Base-by-base conservation (phyloP, 2,888 invertebrate genomes). In the Chrysotoxum bicinctum region DNA sequence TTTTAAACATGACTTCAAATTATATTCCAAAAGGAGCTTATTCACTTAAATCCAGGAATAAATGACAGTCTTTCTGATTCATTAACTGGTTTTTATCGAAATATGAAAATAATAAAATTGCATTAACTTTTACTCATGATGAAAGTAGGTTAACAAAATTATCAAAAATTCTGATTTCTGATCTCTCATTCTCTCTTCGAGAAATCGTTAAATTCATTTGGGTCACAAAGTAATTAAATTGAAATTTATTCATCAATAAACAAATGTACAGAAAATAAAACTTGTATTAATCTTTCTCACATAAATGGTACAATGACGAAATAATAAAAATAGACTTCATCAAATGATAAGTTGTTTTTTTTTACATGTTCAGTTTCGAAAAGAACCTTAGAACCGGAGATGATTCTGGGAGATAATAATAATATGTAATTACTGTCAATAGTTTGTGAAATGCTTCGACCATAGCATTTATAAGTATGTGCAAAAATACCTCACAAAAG, bases 91-190 rank as follows among this genome's bases (percentile, higher is more conserved):
- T 30, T 54, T 30, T 26, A 52, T n/a, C 26, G 30, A 48, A 23
- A 50, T 5, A 54, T 30, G 54, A 35, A 21, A 14, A 21, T 37
- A 37, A 37, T 9, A 12, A 19, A 35, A 16, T 21, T 58, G 21
- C 16, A 14, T 37, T 58, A n/a, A 14, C n/a, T 21, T 21, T 26
- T 26, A 26, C 4, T 19, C 4, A 16, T 32, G 23, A 50, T 37
- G 21, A 37, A 58, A 58, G 58, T 58, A 58, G 58, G 58, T 58
- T 37, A 58, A 21, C 21, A 37, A 58, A 58, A 58, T 37, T 37
- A 58, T 35, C 32, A 37, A 19, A 35, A 58, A 14, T 12, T 58
- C 14, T 58, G 56, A 56, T 19, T 32, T 56, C 56, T 16, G 19
- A 35, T 35, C 16, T 37, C 12, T 35, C 2, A 3, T 52, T 35